Percentiles rank a stretch among this genome's conserved stretches.
phyloP scores from a whole-genome alignment of 2,888 invertebrate species.

The Drosophila rellima region DNA sequence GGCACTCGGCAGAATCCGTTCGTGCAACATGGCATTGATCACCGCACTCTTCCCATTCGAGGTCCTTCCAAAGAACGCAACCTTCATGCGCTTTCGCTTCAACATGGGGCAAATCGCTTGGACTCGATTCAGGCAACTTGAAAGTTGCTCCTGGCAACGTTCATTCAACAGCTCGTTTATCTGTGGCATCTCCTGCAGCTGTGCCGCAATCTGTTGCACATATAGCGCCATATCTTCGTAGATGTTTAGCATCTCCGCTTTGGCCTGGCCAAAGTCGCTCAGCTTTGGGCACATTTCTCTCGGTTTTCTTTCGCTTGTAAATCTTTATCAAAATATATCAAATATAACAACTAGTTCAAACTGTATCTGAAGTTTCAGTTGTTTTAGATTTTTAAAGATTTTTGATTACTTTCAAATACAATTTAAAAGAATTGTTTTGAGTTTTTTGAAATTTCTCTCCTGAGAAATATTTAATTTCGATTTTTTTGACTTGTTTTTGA shows the following conservation, averaged over 20 bases:
- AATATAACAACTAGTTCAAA: not conserved
- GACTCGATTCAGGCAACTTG: constrained; percentile 92
- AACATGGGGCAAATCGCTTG: constrained; percentile 97
- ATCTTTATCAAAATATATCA: constrained; percentile 7
- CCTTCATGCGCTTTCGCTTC: constrained; percentile 98
- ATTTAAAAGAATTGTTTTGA: not conserved
- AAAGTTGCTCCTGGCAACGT: constrained; percentile 89
- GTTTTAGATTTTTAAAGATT: not conserved
- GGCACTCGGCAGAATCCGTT: constrained; percentile 98
- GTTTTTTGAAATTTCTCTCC: not conserved
- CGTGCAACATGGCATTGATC: constrained; percentile 99
- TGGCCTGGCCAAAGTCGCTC: constrained; percentile 98
- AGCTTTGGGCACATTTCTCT: constrained; percentile 85
- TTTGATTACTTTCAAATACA: not conserved
- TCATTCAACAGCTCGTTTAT: constrained; percentile 87
- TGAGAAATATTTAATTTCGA: not conserved
- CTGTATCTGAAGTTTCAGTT: not conserved
- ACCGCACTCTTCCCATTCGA: constrained; percentile 99
- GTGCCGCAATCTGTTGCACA: constrained; percentile 87
- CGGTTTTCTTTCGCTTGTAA: not conserved
- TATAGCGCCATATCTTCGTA: constrained; percentile 97
- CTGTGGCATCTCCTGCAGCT: constrained; percentile 28
- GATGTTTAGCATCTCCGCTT: constrained; percentile 98
- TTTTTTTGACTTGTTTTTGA: too few species aligned
- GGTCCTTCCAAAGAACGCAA: constrained; percentile 90